Conservation (phyloP, 2,797 vertebrate species). For the Micrastur ruficollis region DNA sequence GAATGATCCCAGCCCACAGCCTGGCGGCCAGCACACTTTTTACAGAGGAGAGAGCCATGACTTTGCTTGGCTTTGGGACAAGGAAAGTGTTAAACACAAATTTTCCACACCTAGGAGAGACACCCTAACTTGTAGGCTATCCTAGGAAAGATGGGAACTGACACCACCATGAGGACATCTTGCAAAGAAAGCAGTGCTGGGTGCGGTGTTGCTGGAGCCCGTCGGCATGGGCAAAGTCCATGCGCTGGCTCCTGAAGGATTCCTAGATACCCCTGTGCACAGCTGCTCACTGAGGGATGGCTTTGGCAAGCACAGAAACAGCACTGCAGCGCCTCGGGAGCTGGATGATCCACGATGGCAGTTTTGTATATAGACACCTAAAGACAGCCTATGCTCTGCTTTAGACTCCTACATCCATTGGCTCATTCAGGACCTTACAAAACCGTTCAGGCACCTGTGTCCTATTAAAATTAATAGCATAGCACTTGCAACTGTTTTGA, state of each 20-base stretch:
- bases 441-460: not conserved
- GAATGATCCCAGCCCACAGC: not conserved
- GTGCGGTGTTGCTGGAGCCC: not conserved
- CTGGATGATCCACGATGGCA: not conserved
- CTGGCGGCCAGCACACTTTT: not conserved
- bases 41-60: not conserved
- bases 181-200: not conserved
- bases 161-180: conserved; percentile 46
- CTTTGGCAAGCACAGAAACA: not conserved
- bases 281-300: not conserved
- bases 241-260: fast-evolving
- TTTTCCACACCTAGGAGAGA: not conserved
- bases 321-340: not conserved
- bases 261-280: fast-evolving
- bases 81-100: not conserved
- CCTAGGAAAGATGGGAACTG: not conserved
- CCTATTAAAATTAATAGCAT: not conserved
- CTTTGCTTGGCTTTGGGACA: not conserved
- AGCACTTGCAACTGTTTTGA: not conserved
- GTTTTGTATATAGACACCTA: not conserved
- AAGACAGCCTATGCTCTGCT: not conserved
- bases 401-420: not conserved
- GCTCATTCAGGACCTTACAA: not conserved
- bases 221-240: fast-evolving
- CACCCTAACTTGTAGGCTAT: not conserved